phyloP scores from a whole-genome alignment of 2,888 invertebrate species.

The Dicranocentrus wangi region DNA sequence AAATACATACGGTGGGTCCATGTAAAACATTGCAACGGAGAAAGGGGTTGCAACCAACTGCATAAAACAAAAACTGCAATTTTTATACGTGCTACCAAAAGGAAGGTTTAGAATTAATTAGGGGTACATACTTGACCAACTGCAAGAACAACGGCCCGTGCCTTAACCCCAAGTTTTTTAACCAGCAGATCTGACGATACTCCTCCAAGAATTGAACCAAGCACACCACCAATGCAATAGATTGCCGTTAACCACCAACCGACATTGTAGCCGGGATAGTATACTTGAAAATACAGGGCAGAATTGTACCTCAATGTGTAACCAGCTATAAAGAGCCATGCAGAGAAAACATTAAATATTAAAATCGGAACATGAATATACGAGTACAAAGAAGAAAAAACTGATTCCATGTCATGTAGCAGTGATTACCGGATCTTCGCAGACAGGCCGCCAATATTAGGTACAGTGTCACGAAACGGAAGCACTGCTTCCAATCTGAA shows the following conservation, averaged over 20 bases:
- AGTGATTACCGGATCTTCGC: slow-evolving; percentile 83
- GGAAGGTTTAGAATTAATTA: too few relatives aligned
- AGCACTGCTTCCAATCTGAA: slow-evolving; percentile 84
- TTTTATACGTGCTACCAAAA: too few relatives aligned
- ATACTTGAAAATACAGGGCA: slow-evolving; percentile 89
- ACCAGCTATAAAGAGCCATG: slow-evolving; percentile 79
- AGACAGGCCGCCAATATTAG: slow-evolving; percentile 90
- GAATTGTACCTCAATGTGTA: slow-evolving; percentile 94
- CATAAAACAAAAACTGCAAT: too few relatives aligned
- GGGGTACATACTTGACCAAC: slow-evolving; percentile 80
- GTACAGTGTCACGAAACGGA: slow-evolving; percentile 85
- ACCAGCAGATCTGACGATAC: slow-evolving; percentile 90
- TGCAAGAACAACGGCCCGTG: slow-evolving; percentile 86
- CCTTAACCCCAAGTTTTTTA: slow-evolving; percentile 88
- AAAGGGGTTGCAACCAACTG: slow-evolving; percentile 87
- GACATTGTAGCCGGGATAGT: slow-evolving; percentile 88
- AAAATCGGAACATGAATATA: too few relatives aligned
- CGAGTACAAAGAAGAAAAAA: too few relatives aligned
- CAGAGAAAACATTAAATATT: not conserved
- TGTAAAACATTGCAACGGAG: slow-evolving; percentile 86
- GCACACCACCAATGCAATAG: slow-evolving; percentile 87
- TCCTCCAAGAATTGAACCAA: slow-evolving; percentile 81
- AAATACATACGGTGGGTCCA: slow-evolving; percentile 90
- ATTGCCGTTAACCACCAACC: slow-evolving; percentile 91
- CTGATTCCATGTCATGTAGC: not conserved